These are phyloP conservation scores for Phalloptychus januarius DNA, from an alignment of 2,797 vertebrate genomes.

Conservation along the genomic window DNA sequence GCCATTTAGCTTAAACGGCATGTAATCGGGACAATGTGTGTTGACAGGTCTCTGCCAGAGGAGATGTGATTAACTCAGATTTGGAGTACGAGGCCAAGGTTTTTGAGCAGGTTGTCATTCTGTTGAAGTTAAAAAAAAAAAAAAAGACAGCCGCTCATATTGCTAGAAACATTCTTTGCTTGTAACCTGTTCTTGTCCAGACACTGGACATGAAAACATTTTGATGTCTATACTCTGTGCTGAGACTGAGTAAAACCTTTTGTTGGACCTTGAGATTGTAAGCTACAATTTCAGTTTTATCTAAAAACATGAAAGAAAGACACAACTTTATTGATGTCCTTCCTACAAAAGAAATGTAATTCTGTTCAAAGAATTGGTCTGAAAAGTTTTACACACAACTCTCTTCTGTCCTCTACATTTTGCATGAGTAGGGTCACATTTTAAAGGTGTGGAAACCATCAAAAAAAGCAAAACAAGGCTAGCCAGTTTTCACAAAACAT, in stretches of 20 bases:
- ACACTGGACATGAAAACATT: constrained; percentile 28
- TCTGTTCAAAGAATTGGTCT: neutral
- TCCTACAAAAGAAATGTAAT: neutral
- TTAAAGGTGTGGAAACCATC: neutral
- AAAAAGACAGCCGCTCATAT: constrained; percentile 31
- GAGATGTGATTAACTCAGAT: constrained; percentile 68
- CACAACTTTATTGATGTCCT: neutral
- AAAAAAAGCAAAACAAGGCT: neutral
- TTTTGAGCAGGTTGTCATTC: constrained; percentile 38
- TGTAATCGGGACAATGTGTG: constrained; percentile 73
- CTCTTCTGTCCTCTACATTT: neutral
- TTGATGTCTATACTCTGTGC: constrained; percentile 4
- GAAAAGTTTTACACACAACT: neutral
- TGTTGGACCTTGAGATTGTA: constrained; percentile 32
- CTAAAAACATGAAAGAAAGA: neutral
- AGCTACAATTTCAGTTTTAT: constrained; percentile 8
- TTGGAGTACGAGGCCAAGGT: constrained; percentile 49
- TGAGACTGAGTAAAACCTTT: constrained; percentile 12
- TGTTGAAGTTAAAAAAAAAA: constrained; percentile 8
- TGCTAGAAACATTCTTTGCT: constrained; percentile 25
- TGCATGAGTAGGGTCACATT: neutral
- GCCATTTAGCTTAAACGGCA: constrained; percentile 62
- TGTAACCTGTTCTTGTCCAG: constrained; percentile 25
- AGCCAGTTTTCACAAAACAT: neutral
- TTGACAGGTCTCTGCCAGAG: constrained; percentile 60